Evolutionary conservation across 1,140 invertebrate genomes (phyloP).

Genomic region (Asbolus verrucosus): DNA sequence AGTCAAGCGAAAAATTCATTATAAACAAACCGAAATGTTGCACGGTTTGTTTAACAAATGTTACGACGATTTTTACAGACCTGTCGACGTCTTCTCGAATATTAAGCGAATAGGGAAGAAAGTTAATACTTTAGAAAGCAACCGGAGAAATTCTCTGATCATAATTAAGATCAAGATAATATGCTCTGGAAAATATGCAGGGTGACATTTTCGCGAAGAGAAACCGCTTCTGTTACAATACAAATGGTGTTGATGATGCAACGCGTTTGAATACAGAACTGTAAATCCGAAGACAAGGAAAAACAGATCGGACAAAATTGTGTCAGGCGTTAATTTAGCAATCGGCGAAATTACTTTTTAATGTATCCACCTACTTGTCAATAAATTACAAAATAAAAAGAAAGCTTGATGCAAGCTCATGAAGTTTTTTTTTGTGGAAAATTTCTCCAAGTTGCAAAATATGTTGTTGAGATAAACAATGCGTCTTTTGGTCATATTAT

Average conservation of each 20-base stretch:
- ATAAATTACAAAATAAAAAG: slow-evolving; percentile 31
- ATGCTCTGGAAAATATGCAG: too few relatives aligned
- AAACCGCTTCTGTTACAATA: too few relatives aligned
- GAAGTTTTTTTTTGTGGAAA: neutral
- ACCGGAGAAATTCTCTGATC: neutral
- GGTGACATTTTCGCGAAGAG: too few relatives aligned
- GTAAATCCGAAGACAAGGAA: neutral
- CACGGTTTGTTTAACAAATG: neutral
- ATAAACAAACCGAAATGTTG: neutral
- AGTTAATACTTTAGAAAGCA: slow-evolving; percentile 5
- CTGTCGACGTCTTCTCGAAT: neutral
- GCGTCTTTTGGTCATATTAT: too few relatives aligned
- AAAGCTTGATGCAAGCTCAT: neutral
- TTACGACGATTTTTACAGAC: neutral
- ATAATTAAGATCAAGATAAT: neutral
- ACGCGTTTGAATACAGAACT: neutral
- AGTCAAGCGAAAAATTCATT: too few relatives aligned
- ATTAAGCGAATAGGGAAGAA: neutral
- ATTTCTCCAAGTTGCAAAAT: slow-evolving; percentile 27
- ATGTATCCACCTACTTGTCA: slow-evolving; percentile 8
- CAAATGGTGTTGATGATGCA: neutral
- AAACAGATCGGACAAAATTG: neutral
- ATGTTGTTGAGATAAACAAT: slow-evolving; percentile 12
- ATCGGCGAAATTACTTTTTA: slow-evolving; percentile 10
- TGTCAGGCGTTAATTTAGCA: slow-evolving; percentile 12